Evolutionary conservation across 1,140 invertebrate species (phyloP), one percentile per base, ranked within the genome.

Genomic region (Neomicropteryx cornuta): DNA sequence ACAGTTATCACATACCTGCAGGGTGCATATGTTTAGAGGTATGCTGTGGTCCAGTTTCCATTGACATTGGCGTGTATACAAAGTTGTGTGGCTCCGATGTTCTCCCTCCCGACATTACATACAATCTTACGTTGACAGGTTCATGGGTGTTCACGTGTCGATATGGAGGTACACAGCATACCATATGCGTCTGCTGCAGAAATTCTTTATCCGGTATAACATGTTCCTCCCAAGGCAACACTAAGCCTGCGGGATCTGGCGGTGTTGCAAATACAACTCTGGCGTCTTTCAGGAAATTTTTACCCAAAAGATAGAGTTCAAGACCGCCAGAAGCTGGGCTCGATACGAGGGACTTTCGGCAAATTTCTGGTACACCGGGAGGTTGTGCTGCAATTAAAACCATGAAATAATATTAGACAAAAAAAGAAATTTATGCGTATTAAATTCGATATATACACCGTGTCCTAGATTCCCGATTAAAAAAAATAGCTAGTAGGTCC

Each of bases 271-370:
- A 96, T 27, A 90, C 71, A 5, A 97, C 82, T 36, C 79, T 76
- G 2, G 90, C 92, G 61, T 96, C 91, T 66, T 96, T 95, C 10
- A 93, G 72, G 57, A 97, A 97, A 64, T 97, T 97, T 63, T 97
- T 96, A 6, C 94, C 93, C 35, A 97, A 78, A 31, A 97, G 83
- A 57, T 96, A 96, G 11, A 97, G 62, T 54, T 96, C 92, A n/a
- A 80, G 56, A 1, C 88, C 88, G 5, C 92, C 93, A 29, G 73
- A 73, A 0, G 82, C 81, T 5, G 79, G 76, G 51, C 81, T 86
- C 14, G 83, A 80, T 14, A 75, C 76, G 4, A 92, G 56, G 0
- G 91, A 96, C 58, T 93, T 92, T 56, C 93, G 91, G 49, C 85
- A 89, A 38, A 97, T 93, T 66, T 97, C 94, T 11, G 94, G 94